Evolutionary conservation across 1,140 invertebrate genomes (phyloP).

Genomic region (Steinernema feltiae): DNA sequence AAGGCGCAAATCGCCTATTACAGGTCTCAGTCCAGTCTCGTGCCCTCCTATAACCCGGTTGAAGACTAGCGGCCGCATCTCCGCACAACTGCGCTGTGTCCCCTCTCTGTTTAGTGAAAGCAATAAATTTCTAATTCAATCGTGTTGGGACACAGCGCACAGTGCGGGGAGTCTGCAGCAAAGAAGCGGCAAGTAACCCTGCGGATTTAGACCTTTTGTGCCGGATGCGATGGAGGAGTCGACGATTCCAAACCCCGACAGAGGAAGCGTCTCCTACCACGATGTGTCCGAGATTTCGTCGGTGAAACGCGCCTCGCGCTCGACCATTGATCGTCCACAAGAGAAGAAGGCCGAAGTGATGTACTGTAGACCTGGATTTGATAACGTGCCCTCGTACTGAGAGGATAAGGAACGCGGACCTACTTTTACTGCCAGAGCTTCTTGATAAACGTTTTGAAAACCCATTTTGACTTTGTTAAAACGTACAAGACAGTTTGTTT

Average conservation of each 20-base stretch:
- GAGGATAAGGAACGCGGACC: too few species aligned
- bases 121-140: neutral
- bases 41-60: conserved; percentile 54
- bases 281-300: conserved; percentile 43
- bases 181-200: neutral
- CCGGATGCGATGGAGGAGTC: conserved; percentile 48
- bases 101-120: neutral
- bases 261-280: conserved; percentile 36
- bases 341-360: conserved; percentile 47
- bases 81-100: neutral
- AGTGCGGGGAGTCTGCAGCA: too few species aligned
- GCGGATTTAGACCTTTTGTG: conserved; percentile 46
- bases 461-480: too few species aligned
- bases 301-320: neutral
- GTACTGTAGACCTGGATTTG: conserved; percentile 56
- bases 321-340: conserved; percentile 43
- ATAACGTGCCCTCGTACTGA: conserved; percentile 56
- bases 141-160: neutral
- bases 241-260: conserved; percentile 36
- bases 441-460: too few species aligned
- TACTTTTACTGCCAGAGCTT: too few species aligned
- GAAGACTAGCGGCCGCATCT: too few species aligned
- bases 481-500: too few species aligned
- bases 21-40: conserved; percentile 51
- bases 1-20: conserved; percentile 54